phyloP scores from a whole-genome alignment of 2,797 vertebrate species.

The Geotrypetes seraphini region DNA sequence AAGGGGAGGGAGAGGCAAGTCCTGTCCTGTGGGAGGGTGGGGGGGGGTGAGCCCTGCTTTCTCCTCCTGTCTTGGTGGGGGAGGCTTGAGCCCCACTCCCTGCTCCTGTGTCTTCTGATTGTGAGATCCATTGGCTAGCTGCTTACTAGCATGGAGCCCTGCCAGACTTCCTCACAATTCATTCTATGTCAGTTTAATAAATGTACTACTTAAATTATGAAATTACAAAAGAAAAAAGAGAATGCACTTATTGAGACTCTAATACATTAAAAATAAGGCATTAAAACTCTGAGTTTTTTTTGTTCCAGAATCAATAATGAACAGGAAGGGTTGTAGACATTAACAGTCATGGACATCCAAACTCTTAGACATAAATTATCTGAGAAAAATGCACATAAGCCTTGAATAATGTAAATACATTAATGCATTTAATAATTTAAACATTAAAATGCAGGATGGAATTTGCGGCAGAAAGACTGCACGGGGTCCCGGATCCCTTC shows the following conservation, averaged over 20 bases:
- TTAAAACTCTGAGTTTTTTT: conserved; percentile 85
- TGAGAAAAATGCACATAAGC: conserved; percentile 97
- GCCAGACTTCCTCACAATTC: conserved; percentile 72
- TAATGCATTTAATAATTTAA: conserved; percentile 99
- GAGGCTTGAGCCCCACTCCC: too few species aligned
- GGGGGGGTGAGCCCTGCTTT: too few species aligned
- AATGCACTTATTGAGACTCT: conserved; percentile 99
- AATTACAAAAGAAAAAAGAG: conserved; percentile 99
- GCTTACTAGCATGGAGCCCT: conserved; percentile 48
- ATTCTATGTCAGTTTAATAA: conserved; percentile 90
- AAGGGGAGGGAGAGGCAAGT: too few species aligned
- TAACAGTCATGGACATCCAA: conserved; percentile 93
- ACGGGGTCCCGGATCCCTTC: too few species aligned
- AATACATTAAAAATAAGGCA: conserved; percentile 90
- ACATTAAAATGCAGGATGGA: conserved; percentile 84
- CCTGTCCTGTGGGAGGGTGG: too few species aligned
- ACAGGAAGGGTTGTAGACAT: conserved; percentile 93
- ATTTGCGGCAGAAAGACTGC: conserved; percentile 56
- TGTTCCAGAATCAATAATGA: conserved; percentile 95
- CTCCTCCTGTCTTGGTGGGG: too few species aligned
- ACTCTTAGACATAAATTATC: conserved; percentile 98
- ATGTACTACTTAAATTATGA: conserved; percentile 99
- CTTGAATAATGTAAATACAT: conserved; percentile 99
- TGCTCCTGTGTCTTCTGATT: too few species aligned
- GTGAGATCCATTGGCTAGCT: conserved; percentile 40